Base-by-base conservation (phyloP, 2,888 invertebrate genomes). In the Aphodius granarius region DNA sequence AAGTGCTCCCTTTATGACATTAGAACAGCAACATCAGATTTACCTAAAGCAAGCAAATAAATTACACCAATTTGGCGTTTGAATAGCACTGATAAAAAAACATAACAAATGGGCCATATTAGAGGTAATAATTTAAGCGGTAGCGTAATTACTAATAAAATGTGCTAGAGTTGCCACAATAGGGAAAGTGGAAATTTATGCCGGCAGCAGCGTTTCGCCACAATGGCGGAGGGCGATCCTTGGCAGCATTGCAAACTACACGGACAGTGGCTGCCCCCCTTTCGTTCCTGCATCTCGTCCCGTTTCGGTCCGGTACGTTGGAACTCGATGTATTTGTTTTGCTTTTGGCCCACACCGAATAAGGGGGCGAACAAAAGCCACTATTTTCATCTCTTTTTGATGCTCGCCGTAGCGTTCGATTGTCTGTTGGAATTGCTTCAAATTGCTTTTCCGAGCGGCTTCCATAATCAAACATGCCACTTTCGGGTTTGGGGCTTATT, bases 401-500 rank as follows among this genome's bases (percentile, higher is more conserved):
- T 76, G 76, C 76, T 64, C 81, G 81, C 80, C 81, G 81, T 81
- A 81, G 82, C 83, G 82, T 85, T 84, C 84, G 84, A 85, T 85
- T 85, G 85, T 85, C 84, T 84, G 84, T 82, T 83, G 84, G 83
- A 86, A 86, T 85, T 85, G 85, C 84, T 84, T 85, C 83, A 85
- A 85, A 85, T 85, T 85, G 85, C 83, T 83, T 85, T 84, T 83
- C 83, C 83, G 83, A 84, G 83, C 83, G 68, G 85, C 81, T 84
- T 85, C 84, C 83, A 84, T 85, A 85, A 85, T 85, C 84, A 85
- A 85, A 83, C 83, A 80, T 81, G 79, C 78, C 80, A 79, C 82
- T 82, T 79, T 79, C 82, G 77, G 85, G 88, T 20, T 88, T 85
- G 64, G 89, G 89, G 79, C 83, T 88, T 89, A 89, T 83, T 89